A percentile compares a stretch with the other conserved stretches of the same genome.
These are phyloP conservation scores for Heteropelma amictum DNA, from an alignment of 2,888 invertebrate species.

Conservation along the genomic window DNA sequence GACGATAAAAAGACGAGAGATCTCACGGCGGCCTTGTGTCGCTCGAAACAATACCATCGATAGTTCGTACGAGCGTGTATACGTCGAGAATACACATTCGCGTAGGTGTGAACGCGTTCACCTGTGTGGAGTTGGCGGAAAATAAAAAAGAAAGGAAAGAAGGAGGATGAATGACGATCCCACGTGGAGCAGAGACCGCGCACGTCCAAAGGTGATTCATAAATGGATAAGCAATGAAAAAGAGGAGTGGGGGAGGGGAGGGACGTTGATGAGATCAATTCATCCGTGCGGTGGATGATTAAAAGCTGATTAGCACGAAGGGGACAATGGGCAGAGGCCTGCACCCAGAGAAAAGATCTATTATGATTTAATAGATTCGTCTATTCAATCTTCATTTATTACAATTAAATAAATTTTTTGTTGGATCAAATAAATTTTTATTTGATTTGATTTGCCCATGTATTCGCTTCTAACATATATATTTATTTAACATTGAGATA, in stretches of 20 bases:
- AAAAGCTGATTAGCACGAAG: too few species aligned
- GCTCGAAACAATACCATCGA: slow-evolving; percentile 37
- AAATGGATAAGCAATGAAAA: slow-evolving; percentile 42
- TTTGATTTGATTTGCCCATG: too few species aligned
- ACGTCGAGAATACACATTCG: background rate
- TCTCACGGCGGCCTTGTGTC: slow-evolving; percentile 21
- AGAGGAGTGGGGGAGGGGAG: slow-evolving; percentile 1
- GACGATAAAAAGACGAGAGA: slow-evolving; percentile 22
- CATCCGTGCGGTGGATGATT: too few species aligned
- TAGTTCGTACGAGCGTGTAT: slow-evolving; percentile 1
- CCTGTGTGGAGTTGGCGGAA: background rate
- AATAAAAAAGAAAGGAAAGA: background rate
- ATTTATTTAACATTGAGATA: too few species aligned
- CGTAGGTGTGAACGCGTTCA: background rate
- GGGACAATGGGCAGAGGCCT: too few species aligned
- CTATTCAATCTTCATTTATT: too few species aligned
- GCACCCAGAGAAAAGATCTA: too few species aligned
- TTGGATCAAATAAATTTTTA: too few species aligned
- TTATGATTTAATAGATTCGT: too few species aligned
- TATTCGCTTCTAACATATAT: too few species aligned
- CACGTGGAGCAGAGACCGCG: slow-evolving; percentile 58
- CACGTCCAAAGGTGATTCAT: slow-evolving; percentile 2
- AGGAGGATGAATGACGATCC: slow-evolving; percentile 52
- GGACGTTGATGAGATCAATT: background rate
- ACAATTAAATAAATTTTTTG: too few species aligned